Base-by-base conservation (phyloP, 2,888 invertebrate species). In the Muschampia plurimacula region DNA sequence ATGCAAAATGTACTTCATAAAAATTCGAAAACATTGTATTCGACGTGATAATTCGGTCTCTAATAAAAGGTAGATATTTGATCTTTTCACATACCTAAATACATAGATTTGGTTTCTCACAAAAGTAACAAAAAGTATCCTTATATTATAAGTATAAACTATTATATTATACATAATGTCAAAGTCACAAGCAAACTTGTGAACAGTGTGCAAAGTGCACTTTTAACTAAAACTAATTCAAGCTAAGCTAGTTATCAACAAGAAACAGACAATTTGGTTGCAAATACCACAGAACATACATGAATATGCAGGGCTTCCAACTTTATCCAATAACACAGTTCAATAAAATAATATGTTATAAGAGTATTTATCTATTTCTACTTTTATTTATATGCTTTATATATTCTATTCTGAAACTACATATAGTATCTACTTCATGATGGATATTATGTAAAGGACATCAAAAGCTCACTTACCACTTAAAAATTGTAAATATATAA, bases 161-260 rank as follows among this genome's bases (percentile, higher is more conserved):
- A 0, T 41, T n/a, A n/a, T 13, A 52, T 1, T 10, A 28, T 57
- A 32, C 32, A 44, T n/a, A 22, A 15, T 36, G 39, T 36, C 57
- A 59, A 70, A 64, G 44, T 69, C 13, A 44, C 36, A 64, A 52
- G 44, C 9, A n/a, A 49, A 49, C n/a, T 32, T 52, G 39, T 52
- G 49, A 36, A 8, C 46, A 60, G 32, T 28, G 59, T 65, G 46
- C 41, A 41, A 39, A 60, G 62, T 62, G 52, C 39, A 69, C 13
- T 22, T 62, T 13, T 10, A 44, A 62, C 15, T 46, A 46, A 13
- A 13, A 46, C 4, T 46, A 13, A 12, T 13, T 10, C 3, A 60
- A 60, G 6, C n/a, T 5, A 13, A 59, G 13, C 32, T 32, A 32
- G 13, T 13, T 32, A 32, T 59, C 7, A 32, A 28, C 59, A 59